These are phyloP conservation scores for Thamnophis sirtalis DNA, from an alignment of 2,113 vertebrate genomes.

Conservation along the genomic window DNA sequence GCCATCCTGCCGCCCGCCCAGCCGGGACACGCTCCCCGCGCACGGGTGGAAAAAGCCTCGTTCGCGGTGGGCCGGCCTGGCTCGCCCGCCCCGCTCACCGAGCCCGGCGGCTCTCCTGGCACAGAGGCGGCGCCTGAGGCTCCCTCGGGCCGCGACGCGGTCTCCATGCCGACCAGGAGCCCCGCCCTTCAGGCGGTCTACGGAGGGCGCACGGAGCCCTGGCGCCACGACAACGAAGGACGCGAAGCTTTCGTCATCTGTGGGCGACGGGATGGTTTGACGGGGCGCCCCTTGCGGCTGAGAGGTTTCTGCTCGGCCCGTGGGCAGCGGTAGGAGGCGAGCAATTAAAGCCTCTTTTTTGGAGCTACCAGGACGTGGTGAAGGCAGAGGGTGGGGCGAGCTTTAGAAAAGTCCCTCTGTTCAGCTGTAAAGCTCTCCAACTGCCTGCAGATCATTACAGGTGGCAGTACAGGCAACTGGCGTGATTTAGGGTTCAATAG, in stretches of 20 bases:
- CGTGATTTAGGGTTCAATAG: background rate
- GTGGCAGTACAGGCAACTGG: background rate
- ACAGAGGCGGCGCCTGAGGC: background rate
- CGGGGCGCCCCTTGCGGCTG: background rate
- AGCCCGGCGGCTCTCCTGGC: background rate
- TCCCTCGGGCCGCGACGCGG: slow-evolving; percentile 6
- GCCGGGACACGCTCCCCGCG: background rate
- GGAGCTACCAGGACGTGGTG: background rate
- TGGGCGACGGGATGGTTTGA: background rate
- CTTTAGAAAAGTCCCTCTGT: background rate
- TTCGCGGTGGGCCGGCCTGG: too few species aligned
- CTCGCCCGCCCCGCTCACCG: slow-evolving; percentile 4
- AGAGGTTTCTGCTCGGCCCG: background rate
- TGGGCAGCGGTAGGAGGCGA: background rate
- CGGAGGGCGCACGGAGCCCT: background rate
- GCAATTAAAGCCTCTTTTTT: background rate
- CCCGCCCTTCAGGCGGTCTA: background rate
- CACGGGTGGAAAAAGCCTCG: background rate
- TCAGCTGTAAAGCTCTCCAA: background rate
- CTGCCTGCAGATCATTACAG: background rate
- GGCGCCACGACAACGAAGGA: background rate
- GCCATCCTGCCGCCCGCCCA: background rate
- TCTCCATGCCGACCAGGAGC: slow-evolving; percentile 43
- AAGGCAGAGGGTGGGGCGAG: background rate
- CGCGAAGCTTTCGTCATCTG: background rate